Percentiles rank a stretch among this genome's conserved stretches.
phyloP scores from a whole-genome alignment of 35 echinoderm and acorn worm genomes.

The Stichopus chloronotus region DNA sequence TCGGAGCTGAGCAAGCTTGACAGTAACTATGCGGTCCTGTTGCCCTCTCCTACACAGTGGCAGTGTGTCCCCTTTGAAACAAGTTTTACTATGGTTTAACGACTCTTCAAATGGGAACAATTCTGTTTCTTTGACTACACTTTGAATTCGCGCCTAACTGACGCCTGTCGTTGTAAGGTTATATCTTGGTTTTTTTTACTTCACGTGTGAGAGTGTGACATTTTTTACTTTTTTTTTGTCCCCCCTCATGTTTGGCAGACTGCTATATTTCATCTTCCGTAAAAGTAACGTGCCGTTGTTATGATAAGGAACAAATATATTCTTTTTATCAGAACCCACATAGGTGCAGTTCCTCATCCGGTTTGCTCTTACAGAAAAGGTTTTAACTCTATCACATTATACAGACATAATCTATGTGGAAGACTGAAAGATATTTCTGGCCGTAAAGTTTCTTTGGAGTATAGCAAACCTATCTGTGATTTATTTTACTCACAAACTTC shows the following conservation, averaged over 20 bases:
- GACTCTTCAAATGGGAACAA: background rate
- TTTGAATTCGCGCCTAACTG: background rate
- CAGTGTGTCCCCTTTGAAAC: background rate
- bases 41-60: background rate
- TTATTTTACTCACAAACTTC: background rate
- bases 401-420: background rate
- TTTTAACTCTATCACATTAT: too few species aligned
- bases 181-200: background rate
- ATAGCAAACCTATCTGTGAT: background rate
- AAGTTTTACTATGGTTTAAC: background rate
- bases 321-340: too few species aligned
- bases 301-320: too few species aligned
- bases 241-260: too few species aligned
- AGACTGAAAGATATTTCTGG: background rate
- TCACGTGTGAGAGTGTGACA: background rate
- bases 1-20: background rate
- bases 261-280: too few species aligned
- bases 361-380: too few species aligned
- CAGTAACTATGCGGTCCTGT: background rate
- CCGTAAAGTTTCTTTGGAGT: background rate
- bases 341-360: too few species aligned
- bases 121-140: conserved; percentile 14
- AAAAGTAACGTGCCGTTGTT: too few species aligned
- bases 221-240: background rate
- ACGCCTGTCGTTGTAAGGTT: conserved; percentile 18